phyloP scores from a whole-genome alignment of 2,797 vertebrate genomes.

The Triplophysa bombifrons region DNA sequence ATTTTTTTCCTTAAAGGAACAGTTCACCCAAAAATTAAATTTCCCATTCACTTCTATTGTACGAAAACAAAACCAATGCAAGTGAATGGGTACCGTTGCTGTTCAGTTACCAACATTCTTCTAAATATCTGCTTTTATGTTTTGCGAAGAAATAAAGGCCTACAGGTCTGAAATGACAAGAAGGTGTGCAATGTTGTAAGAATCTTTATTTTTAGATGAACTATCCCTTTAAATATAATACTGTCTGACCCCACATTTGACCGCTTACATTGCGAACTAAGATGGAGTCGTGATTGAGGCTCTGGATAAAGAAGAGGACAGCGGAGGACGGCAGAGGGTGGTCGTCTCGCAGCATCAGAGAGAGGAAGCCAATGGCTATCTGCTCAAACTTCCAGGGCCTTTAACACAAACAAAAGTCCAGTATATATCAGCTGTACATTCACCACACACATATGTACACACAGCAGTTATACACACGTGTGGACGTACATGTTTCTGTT shows the following conservation, averaged over 20 bases:
- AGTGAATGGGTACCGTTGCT: no score
- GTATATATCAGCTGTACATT: not conserved
- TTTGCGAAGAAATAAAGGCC: no score
- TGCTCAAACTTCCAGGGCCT: slow-evolving; percentile 99
- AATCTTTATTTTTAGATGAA: no score
- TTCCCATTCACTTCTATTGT: no score
- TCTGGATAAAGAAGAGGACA: slow-evolving; percentile 90
- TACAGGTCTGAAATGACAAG: no score
- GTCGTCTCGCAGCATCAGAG: slow-evolving; percentile 92
- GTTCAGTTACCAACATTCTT: no score
- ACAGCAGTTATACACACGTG: not conserved
- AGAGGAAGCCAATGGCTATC: slow-evolving; percentile 92
- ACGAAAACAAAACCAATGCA: no score
- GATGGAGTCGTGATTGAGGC: slow-evolving; percentile 95
- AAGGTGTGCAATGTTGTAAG: no score
- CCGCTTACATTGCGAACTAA: slow-evolving; percentile 91
- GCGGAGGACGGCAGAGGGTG: slow-evolving; percentile 84
- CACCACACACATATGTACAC: slow-evolving; percentile 10
- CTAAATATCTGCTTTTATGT: no score
- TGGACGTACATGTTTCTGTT: slow-evolving; percentile 91
- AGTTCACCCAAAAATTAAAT: no score
- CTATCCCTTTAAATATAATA: not conserved
- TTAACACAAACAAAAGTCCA: not conserved
- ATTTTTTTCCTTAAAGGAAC: not conserved
- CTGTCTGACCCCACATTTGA: not conserved